Base-by-base conservation (phyloP, 2,113 vertebrate genomes). In the Hemicordylus capensis region DNA sequence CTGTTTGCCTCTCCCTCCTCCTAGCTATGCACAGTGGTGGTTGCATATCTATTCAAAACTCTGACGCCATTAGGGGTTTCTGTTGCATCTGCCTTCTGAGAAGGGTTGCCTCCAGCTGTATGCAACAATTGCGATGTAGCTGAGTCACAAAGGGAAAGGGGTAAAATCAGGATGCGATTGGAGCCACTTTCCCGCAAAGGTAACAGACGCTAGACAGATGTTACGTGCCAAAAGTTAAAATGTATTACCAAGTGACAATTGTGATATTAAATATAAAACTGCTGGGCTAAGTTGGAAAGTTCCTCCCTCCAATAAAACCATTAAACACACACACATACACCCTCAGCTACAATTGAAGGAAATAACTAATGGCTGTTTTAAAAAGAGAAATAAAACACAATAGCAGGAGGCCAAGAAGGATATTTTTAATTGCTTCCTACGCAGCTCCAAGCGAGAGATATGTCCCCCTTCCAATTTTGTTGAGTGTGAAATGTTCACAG, bases 351-450 rank as follows among this genome's bases (percentile, higher is more conserved):
- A 95, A 94, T 93, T 90, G 89, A 91, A 93, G 93, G 94, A 95
- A 95, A 91, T 90, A 94, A 89, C 88, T 95, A 93, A 93, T 88
- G 89, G 88, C 91, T 95, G 92, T 92, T 84, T 89, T 89, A 93
- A 94, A 93, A 92, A 93, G 63, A 91, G 89, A 89, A 92, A 67
- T 79, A 90, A 93, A 87, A 89, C 93, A 93, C 90, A 94, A 91
- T 91, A 84, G 75, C 83, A 84, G 87, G 89, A 67, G 59, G 17
- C 76, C 39, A 66, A 54, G 58, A n/a, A 76, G 59, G 6, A 70
- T 67, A 51, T 87, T 79, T 81, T 19, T 67, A 83, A 72, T 28
- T 56, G 58, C 28, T 88, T 59, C 61, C 39, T 58, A 34, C 14
- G 34, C 3, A 83, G 34, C 44, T 88, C 54, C 72, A 89, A 84